Base-by-base conservation (phyloP, 2,797 vertebrate species). In the Falco biarmicus region DNA sequence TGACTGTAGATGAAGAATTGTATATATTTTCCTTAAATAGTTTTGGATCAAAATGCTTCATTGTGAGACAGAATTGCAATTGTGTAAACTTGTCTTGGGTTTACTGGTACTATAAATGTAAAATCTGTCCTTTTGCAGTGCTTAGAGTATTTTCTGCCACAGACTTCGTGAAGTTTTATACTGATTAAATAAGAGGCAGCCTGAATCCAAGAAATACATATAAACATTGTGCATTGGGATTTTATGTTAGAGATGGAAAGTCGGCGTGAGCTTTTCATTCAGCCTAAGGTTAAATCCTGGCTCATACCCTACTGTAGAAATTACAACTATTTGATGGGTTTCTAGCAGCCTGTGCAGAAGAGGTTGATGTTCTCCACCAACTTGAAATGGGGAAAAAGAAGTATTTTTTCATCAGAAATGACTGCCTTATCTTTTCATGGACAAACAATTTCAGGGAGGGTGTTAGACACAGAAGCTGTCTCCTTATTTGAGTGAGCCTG, bases 1-100 rank as follows among this genome's bases (percentile, higher is more conserved):
- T 95, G 31, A 24, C 65, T 93, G 39, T 92, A 91, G 68, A 83
- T 77, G 81, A 90, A 80, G 50, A 74, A 83, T 65, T 80, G 41
- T 47, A 66, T 87, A 28, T 82, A 48, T 94, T 83, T 93, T 88
- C 68, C 47, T 92, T 89, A 94, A 94, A 92, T 75, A 87, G 57
- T 87, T 92, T 63, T 83, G 53, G 41, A 64, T 57, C 48, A 83
- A 80, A 80, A 80, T 6, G 2, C 41, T 77, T 92, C 45, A 47
- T 11, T 89, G 45, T 54, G 84, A 87, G 56, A 65, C 47, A 71
- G 53, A 95, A 37, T 39, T 87, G 29, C 65, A 43, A 4, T 80
- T 68, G 17, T 80, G 31, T 87, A 84, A 86, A 80, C 47, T 90
- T 90, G 37, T 78, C 61, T 53, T 84, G 31, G 24, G 29, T 77